A percentile compares a stretch with the other conserved stretches of the same genome.
Evolutionary conservation across 2,797 vertebrate genomes (phyloP).

Genomic region (Sebastes goodei): DNA sequence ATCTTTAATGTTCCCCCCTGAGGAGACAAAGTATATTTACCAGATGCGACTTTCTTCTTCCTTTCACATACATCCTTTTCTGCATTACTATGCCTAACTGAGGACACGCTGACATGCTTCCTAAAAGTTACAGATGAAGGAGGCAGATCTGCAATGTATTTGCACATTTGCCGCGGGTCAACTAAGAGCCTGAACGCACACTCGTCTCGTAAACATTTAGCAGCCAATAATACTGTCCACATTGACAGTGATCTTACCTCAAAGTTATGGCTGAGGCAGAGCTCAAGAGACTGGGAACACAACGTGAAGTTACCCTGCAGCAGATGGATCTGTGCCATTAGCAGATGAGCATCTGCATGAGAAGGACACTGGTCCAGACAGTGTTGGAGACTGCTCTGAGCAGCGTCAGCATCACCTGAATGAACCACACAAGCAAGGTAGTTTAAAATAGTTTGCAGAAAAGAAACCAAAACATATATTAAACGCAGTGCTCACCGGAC

Average conservation of each 20-base stretch:
- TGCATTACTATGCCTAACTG: neutral
- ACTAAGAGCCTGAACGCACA: neutral
- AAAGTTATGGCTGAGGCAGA: conserved; percentile 96
- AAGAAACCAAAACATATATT: neutral
- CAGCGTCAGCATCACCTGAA: conserved; percentile 90
- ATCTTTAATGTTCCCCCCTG: neutral
- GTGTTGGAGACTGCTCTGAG: conserved; percentile 87
- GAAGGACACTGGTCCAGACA: conserved; percentile 91
- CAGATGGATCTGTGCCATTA: conserved; percentile 96
- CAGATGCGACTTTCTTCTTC: neutral
- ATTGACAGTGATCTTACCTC: conserved; percentile 83
- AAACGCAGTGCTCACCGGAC: conserved; percentile 83
- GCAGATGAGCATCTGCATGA: conserved; percentile 91
- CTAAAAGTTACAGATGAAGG: neutral
- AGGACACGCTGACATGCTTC: neutral
- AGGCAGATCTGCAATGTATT: neutral
- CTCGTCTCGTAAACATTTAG: neutral
- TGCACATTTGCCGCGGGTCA: neutral
- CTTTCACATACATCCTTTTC: neutral
- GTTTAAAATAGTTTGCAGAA: neutral
- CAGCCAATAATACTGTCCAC: neutral
- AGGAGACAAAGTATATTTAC: neutral
- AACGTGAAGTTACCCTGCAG: conserved; percentile 88
- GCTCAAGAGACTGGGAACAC: conserved; percentile 93
- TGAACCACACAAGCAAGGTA: neutral